Evolutionary conservation across 2,113 vertebrate genomes (phyloP), one percentile per base, ranked within the genome.

Genomic region (Gymnocephalus cernua): DNA sequence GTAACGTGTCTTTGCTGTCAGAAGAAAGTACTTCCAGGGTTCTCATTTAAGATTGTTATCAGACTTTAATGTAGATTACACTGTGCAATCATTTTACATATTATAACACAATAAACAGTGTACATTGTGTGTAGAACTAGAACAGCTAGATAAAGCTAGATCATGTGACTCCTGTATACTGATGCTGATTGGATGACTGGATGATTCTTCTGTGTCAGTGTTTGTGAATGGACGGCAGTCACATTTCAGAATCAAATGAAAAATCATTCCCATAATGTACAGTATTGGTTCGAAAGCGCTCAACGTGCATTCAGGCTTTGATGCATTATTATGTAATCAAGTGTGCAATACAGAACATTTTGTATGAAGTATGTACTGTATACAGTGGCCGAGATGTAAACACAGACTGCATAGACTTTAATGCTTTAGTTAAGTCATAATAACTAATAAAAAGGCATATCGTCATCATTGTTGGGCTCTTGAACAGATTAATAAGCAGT

Each of bases 281-380:
- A 80, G 45, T 85, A 64, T 69, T 83, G 44, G 53, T 80, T 84
- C 66, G 19, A 53, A 78, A 77, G n/a, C 54, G 29, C 25, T 74
- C 35, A 61, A 44, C 51, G 50, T 70, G 25, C 61, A 53, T 82
- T 59, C 35, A 51, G 58, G 54, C 63, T 84, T 73, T 56, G 69
- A 77, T 53, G 67, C 66, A 69, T 84, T 38, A 59, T 32, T 76
- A 67, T 89, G 84, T 91, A 41, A 77, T 65, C 54, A 56, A 41
- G 58, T 81, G 77, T 89, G 82, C 81, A 87, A 81, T 86, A 84
- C 70, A 74, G 27, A 83, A 74, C 57, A 47, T 88, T 89, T 83
- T 61, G 51, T 88, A 82, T 82, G 82, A 83, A 65, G 73, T 88
- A 88, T 89, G 82, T 82, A 84, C 74, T 88, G 74, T 85, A 85